Evolutionary conservation across 2,888 invertebrate genomes (phyloP).

Genomic region (Rhyacophila evoluta): DNA sequence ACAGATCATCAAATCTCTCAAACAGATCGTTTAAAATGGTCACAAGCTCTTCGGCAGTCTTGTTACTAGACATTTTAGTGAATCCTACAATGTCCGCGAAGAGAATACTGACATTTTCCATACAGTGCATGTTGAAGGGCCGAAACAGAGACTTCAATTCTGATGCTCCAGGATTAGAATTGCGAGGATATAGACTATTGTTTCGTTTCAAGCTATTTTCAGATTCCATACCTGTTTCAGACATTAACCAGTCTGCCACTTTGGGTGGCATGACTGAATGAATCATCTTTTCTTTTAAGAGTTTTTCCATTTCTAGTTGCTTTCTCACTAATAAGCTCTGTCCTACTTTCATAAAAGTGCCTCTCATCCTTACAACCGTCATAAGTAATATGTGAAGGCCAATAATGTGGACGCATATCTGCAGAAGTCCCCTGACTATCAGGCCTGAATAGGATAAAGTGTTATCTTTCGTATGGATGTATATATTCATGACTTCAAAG

Average conservation of each 20-base stretch:
- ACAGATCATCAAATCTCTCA: slow-evolving; percentile 93
- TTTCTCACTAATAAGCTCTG: slow-evolving; percentile 90
- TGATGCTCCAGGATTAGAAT: slow-evolving; percentile 71
- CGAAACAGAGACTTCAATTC: slow-evolving; percentile 88
- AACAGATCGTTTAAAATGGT: slow-evolving; percentile 96
- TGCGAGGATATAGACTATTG: slow-evolving; percentile 64
- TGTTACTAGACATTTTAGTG: slow-evolving; percentile 96
- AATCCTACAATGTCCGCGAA: slow-evolving; percentile 99
- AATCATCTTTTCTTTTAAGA: slow-evolving; percentile 96
- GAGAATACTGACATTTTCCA: slow-evolving; percentile 96
- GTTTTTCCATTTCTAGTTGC: slow-evolving; percentile 93
- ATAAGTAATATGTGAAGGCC: slow-evolving; percentile 94
- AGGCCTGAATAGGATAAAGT: slow-evolving; percentile 72
- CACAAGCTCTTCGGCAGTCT: slow-evolving; percentile 95
- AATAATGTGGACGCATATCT: slow-evolving; percentile 90
- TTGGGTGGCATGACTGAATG: slow-evolving; percentile 97
- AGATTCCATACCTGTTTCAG: slow-evolving; percentile 76
- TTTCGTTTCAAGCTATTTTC: slow-evolving; percentile 70
- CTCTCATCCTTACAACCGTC: slow-evolving; percentile 92
- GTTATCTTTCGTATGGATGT: slow-evolving; percentile 66
- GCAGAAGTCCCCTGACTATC: slow-evolving; percentile 81
- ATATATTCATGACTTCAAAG: slow-evolving; percentile 82
- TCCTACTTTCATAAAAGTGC: slow-evolving; percentile 96
- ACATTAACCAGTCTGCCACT: slow-evolving; percentile 87
- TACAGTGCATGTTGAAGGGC: slow-evolving; percentile 96